Conservation (phyloP, 2,113 vertebrate species). For the Bos taurus region ARS-UCD2.0 NC_037336.1:97013001-97013500, state of each 20-base stretch:
- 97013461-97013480: not conserved
- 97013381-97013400: not conserved
- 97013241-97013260: not conserved
- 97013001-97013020: not conserved
- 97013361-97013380: not conserved
- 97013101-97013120: not conserved
- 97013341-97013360: not conserved
- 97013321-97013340: not conserved
- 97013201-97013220: not conserved
- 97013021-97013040: not conserved
- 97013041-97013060: not conserved
- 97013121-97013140: not conserved
- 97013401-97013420: not conserved
- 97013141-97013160: not conserved
- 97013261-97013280: rapidly evolving
- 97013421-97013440: not conserved
- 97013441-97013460: not conserved
- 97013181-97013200: conserved; percentile 31
- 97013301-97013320: rapidly evolving
- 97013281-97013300: not conserved
- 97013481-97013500: not conserved
- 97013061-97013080: not conserved
- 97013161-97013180: conserved; percentile 7
- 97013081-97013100: not conserved
- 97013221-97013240: not conserved